Conservation (phyloP, 2,888 invertebrate species). For the Miltochrista miniata region DNA sequence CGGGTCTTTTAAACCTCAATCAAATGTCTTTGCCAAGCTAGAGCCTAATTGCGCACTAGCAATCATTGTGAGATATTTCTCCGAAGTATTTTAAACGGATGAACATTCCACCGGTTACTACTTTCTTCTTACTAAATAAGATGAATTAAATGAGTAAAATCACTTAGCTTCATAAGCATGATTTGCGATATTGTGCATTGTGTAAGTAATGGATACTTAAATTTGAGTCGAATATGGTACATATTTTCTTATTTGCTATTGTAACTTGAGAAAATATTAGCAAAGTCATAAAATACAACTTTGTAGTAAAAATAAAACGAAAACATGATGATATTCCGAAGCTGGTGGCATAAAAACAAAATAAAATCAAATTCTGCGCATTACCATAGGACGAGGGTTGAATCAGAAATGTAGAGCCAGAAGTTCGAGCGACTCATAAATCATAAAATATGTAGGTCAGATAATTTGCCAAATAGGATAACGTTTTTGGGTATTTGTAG, state of each 20-base stretch:
- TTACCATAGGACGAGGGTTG: slow-evolving; percentile 54
- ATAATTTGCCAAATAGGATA: slow-evolving; percentile 45
- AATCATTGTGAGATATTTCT: slow-evolving; percentile 40
- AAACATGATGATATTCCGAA: slow-evolving; percentile 3
- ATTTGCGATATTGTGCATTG: not conserved
- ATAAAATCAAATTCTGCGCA: slow-evolving; percentile 46
- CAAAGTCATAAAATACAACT: not conserved
- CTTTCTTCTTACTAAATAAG: slow-evolving; percentile 14
- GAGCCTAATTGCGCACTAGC: slow-evolving; percentile 33
- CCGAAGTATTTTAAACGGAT: slow-evolving; percentile 30
- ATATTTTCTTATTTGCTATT: too few species aligned
- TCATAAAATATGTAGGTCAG: slow-evolving; percentile 42
- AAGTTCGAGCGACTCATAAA: slow-evolving; percentile 31
- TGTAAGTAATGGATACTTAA: too few species aligned
- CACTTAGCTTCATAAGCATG: not conserved
- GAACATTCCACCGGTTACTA: slow-evolving; percentile 21
- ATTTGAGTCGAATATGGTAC: too few species aligned
- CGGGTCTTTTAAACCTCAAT: slow-evolving; percentile 29
- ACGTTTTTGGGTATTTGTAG: too few species aligned
- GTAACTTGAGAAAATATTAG: too few species aligned
- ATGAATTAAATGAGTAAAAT: not conserved
- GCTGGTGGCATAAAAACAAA: slow-evolving; percentile 43
- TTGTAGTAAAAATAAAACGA: not conserved
- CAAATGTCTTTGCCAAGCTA: slow-evolving; percentile 29
- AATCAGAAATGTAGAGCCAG: slow-evolving; percentile 36